These are phyloP conservation scores for Pyrgilauda ruficollis DNA, from an alignment of 2,113 vertebrate genomes.

Conservation along the genomic window DNA sequence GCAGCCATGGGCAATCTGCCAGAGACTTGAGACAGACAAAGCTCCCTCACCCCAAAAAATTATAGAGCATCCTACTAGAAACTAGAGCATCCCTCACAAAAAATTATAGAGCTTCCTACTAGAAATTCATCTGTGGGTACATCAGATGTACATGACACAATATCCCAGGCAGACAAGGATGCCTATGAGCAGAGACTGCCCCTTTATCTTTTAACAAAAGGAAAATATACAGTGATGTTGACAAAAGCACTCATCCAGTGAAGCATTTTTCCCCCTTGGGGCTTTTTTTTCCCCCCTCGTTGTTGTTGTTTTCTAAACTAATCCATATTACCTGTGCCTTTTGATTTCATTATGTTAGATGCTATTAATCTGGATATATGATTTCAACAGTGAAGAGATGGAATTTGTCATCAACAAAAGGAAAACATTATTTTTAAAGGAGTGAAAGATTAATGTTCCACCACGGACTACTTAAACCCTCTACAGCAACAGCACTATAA, in stretches of 20 bases:
- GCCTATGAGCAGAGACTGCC: background rate
- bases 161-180: background rate
- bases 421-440: constrained; percentile 81
- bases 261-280: constrained; percentile 28
- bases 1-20: background rate
- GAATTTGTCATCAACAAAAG: constrained; percentile 81
- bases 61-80: background rate
- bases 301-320: constrained; percentile 71
- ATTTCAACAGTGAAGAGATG: constrained; percentile 78
- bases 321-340: constrained; percentile 71
- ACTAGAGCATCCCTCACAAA: background rate
- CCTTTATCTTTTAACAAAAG: background rate
- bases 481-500: constrained; percentile 71
- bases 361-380: constrained; percentile 74
- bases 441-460: constrained; percentile 79
- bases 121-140: background rate
- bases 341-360: constrained; percentile 71
- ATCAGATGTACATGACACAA: background rate
- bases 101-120: background rate
- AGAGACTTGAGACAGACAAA: background rate
- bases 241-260: constrained; percentile 61
- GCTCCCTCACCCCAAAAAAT: background rate
- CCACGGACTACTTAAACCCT: constrained; percentile 76
- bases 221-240: constrained; percentile 27
- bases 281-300: background rate